phyloP scores from a whole-genome alignment of 64 coral and sea anemone species.

The Trachythela sp. region DNA sequence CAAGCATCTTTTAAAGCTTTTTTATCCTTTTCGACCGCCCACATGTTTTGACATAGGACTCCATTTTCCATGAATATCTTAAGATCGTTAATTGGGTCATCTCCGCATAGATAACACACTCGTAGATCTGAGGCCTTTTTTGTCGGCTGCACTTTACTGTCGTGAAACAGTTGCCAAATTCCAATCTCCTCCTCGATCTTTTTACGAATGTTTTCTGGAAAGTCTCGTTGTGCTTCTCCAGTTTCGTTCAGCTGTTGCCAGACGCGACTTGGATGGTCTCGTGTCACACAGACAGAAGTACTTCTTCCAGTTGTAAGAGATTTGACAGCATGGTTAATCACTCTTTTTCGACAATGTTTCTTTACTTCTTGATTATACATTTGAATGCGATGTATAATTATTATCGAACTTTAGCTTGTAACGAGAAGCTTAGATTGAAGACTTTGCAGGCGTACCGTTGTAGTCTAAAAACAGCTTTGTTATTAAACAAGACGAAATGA shows the following conservation, averaged over 20 bases:
- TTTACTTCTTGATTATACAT: constrained; percentile 22
- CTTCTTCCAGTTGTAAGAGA: constrained; percentile 39
- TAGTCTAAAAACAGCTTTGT: too few relatives aligned
- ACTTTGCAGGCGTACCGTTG: too few relatives aligned
- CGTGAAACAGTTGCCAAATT: constrained; percentile 24
- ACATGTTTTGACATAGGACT: constrained; percentile 50
- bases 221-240: neutral
- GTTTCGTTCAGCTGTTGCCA: neutral
- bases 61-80: constrained; percentile 37
- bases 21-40: constrained; percentile 48
- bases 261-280: constrained; percentile 23
- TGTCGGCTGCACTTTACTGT: neutral
- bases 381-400: neutral
- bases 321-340: constrained; percentile 34
- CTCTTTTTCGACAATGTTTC: neutral
- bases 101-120: constrained; percentile 54
- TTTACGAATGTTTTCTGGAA: neutral
- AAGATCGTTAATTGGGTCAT: constrained; percentile 37
- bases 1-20: neutral
- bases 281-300: constrained; percentile 39
- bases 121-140: constrained; percentile 39
- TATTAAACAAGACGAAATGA: too few relatives aligned
- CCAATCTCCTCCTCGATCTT: neutral
- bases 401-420: too few relatives aligned
- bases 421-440: too few relatives aligned